These are phyloP conservation scores for Passer domesticus DNA, from an alignment of 2,113 vertebrate genomes.

Conservation along the genomic window DNA sequence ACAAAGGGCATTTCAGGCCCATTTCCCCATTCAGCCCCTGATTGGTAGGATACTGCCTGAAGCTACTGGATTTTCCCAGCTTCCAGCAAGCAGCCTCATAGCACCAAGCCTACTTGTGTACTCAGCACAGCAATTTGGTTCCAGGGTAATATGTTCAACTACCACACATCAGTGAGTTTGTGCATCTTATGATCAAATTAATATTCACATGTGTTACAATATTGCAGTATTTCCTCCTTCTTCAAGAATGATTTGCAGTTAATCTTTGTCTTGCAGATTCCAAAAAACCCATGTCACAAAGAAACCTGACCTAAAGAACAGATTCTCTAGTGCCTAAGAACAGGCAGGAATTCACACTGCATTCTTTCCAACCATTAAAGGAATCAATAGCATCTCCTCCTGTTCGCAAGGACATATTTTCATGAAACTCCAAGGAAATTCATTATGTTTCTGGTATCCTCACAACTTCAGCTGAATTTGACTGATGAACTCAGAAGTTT, in stretches of 20 bases:
- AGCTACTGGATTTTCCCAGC: neutral
- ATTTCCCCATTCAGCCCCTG: accelerated
- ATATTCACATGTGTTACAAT: neutral
- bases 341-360: neutral
- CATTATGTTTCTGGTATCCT: neutral
- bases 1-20: neutral
- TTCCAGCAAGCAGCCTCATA: neutral
- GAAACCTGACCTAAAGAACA: neutral
- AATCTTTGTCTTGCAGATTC: neutral
- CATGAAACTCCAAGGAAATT: neutral
- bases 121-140: neutral
- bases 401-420: neutral
- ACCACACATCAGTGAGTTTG: neutral
- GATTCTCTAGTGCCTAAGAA: neutral
- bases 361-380: neutral
- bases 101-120: neutral
- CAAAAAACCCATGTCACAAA: neutral
- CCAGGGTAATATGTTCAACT: neutral
- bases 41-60: neutral
- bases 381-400: neutral
- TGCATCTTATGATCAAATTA: neutral
- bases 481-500: neutral
- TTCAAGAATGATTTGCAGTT: neutral
- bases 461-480: neutral
- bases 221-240: neutral